A percentile compares a stretch with the other conserved stretches of the same genome.
These are phyloP conservation scores for Zonitis immaculata DNA, from an alignment of 2,888 invertebrate genomes.

Conservation along the genomic window DNA sequence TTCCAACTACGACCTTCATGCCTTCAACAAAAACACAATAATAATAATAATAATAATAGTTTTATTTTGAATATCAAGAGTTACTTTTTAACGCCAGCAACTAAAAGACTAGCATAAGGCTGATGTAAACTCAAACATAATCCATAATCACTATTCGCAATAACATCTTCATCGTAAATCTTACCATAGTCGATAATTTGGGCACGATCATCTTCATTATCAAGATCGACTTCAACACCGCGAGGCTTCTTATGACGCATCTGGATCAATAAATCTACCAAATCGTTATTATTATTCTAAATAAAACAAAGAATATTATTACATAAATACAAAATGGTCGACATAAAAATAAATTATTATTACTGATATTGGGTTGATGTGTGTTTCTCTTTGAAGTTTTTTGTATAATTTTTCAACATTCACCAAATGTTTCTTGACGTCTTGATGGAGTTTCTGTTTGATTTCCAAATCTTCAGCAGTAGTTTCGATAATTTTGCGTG, in stretches of 20 bases:
- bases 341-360: no score
- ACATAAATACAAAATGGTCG: no score
- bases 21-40: no score
- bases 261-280: slow-evolving; percentile 37
- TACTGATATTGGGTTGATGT: slow-evolving; percentile 14
- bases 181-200: slow-evolving; percentile 35
- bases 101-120: slow-evolving; percentile 89
- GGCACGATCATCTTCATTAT: slow-evolving; percentile 32
- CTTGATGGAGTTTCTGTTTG: slow-evolving; percentile 32
- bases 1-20: slow-evolving; percentile 96
- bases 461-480: slow-evolving; percentile 38
- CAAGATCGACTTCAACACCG: slow-evolving; percentile 33
- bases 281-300: slow-evolving; percentile 35
- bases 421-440: slow-evolving; percentile 37
- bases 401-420: slow-evolving; percentile 37
- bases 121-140: slow-evolving; percentile 93
- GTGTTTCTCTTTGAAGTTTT: slow-evolving; percentile 32
- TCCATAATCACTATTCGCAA: slow-evolving; percentile 55
- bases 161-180: slow-evolving; percentile 42
- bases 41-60: no score
- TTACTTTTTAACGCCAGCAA: slow-evolving; percentile 89
- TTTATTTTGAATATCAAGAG: no score
- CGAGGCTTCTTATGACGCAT: slow-evolving; percentile 39
- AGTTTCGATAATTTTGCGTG: slow-evolving; percentile 38
- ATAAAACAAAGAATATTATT: no score